Evolutionary conservation across 2,113 vertebrate species (phyloP).

Genomic region (Pitta sordida): DNA sequence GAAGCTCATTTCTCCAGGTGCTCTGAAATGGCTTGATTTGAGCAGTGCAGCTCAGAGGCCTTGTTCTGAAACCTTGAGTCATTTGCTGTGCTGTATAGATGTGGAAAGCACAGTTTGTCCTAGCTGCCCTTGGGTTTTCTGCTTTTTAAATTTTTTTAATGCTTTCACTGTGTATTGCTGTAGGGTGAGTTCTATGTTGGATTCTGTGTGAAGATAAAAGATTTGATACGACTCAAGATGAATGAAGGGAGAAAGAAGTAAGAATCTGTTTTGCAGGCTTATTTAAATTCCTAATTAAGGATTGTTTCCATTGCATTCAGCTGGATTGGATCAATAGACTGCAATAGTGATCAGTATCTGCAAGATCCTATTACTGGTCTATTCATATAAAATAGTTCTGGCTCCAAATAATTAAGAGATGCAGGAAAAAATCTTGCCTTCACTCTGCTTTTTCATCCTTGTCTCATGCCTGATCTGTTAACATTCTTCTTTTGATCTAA

Average conservation of each 20-base stretch:
- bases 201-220: neutral
- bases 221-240: neutral
- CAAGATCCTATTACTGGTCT: neutral
- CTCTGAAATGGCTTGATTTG: neutral
- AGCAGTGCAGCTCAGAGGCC: neutral
- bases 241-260: neutral
- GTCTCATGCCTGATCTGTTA: neutral
- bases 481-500: neutral
- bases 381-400: neutral
- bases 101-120: neutral
- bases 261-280: neutral
- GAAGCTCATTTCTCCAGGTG: neutral
- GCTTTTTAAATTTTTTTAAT: neutral
- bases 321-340: neutral
- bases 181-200: neutral
- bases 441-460: neutral
- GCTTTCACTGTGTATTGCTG: neutral
- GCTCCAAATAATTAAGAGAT: neutral
- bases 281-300: neutral
- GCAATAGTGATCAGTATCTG: neutral
- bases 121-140: neutral
- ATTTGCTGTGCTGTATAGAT: neutral
- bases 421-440: neutral
- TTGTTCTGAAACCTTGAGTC: neutral
- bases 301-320: neutral